Evolutionary conservation across 2,888 invertebrate genomes (phyloP).

Genomic region (Eristalis intricaria): DNA sequence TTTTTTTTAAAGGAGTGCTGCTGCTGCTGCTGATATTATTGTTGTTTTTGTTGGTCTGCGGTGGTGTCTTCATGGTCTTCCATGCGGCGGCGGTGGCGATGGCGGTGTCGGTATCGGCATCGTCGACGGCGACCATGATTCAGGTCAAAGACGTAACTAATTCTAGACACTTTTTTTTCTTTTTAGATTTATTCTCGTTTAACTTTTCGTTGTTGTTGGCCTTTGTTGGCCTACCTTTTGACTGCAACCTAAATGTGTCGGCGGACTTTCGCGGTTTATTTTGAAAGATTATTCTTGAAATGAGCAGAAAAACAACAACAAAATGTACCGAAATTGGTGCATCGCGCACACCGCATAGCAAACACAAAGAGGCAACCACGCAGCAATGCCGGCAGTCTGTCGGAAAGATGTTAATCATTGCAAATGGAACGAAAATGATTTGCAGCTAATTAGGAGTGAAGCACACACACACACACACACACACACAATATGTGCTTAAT

Average conservation of each 20-base stretch:
- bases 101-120: background rate
- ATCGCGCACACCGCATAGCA: constrained; percentile 16
- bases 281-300: constrained; percentile 50
- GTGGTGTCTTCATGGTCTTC: constrained; percentile 28
- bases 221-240: constrained; percentile 57
- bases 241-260: constrained; percentile 45
- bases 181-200: constrained; percentile 2
- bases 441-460: constrained; percentile 59
- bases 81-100: background rate
- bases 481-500: constrained; percentile 1
- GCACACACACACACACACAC: background rate
- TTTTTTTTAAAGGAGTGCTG: constrained; percentile 2
- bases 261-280: constrained; percentile 31
- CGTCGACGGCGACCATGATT: constrained; percentile 62
- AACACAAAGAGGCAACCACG: constrained; percentile 27
- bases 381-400: constrained; percentile 10
- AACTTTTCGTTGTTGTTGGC: constrained; percentile 15
- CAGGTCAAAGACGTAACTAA: constrained; percentile 72
- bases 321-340: constrained; percentile 52
- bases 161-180: constrained; percentile 48
- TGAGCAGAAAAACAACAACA: constrained; percentile 29
- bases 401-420: constrained; percentile 59
- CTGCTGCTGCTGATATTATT: background rate
- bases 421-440: constrained; percentile 69
- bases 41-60: background rate